Evolutionary conservation across 1,140 invertebrate genomes (phyloP).

Genomic region (Grapholita molesta): DNA sequence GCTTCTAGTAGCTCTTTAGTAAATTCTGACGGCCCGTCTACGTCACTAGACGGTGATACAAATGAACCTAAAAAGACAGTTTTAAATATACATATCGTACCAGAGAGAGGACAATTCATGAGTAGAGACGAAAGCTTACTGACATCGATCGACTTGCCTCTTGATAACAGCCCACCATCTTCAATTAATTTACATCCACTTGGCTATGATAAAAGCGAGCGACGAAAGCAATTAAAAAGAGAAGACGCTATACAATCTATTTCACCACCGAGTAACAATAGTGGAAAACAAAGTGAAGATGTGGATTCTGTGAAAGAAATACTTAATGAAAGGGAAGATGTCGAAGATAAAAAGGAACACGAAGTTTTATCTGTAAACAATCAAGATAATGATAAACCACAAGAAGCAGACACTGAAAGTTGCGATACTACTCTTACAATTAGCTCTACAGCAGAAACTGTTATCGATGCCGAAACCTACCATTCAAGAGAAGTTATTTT

Average conservation of each 20-base stretch:
- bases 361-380: not conserved
- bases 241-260: constrained; percentile 71
- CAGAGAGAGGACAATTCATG: constrained; percentile 53
- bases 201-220: constrained; percentile 59
- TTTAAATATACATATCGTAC: constrained; percentile 68
- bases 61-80: constrained; percentile 57
- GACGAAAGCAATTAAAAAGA: constrained; percentile 63
- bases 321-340: constrained; percentile 23
- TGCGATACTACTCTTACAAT: constrained; percentile 23
- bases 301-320: constrained; percentile 57
- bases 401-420: not conserved
- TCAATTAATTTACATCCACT: constrained; percentile 63
- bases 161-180: constrained; percentile 57
- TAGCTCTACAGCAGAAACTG: constrained; percentile 26
- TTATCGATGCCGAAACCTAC: constrained; percentile 20
- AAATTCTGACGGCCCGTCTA: constrained; percentile 48
- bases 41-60: constrained; percentile 46
- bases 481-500: not conserved
- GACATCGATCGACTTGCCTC: constrained; percentile 62
- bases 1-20: constrained; percentile 47
- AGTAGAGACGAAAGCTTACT: constrained; percentile 66
- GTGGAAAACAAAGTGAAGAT: constrained; percentile 65
- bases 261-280: constrained; percentile 71
- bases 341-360: constrained; percentile 19
- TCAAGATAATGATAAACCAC: constrained; percentile 6